These are phyloP conservation scores for Cyprinodon variegatus DNA, from an alignment of 2,113 vertebrate genomes.

Conservation along the genomic window DNA sequence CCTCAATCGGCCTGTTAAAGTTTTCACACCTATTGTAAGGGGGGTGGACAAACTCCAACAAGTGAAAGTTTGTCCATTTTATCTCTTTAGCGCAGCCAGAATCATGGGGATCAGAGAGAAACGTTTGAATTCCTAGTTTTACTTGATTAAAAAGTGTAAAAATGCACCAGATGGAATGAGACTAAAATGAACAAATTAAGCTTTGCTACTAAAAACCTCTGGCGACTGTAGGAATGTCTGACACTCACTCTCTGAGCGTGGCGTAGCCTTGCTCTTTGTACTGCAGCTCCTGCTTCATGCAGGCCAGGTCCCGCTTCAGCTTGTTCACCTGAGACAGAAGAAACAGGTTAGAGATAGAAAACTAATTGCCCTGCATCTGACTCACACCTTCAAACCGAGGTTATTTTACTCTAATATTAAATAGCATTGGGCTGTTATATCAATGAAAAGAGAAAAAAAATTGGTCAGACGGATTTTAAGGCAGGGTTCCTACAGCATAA, in stretches of 20 bases:
- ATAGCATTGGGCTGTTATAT: background rate
- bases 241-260: constrained; percentile 90
- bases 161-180: too few species aligned
- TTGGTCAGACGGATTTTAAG: too few species aligned
- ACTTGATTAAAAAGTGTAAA: too few species aligned
- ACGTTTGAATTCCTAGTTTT: too few species aligned
- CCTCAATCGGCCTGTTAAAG: background rate
- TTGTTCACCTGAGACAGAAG: constrained; percentile 87
- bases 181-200: background rate
- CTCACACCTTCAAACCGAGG: background rate
- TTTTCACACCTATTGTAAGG: constrained; percentile 1
- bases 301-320: constrained; percentile 94
- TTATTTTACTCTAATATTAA: background rate
- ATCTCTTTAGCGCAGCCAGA: background rate
- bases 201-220: background rate
- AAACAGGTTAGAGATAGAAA: background rate
- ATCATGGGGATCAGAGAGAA: too few species aligned
- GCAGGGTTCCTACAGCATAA: too few species aligned
- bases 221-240: too few species aligned
- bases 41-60: constrained; percentile 15
- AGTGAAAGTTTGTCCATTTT: background rate
- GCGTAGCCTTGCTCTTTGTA: constrained; percentile 95
- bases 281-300: constrained; percentile 93
- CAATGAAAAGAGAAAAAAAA: too few species aligned
- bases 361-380: background rate